Base-by-base conservation (phyloP, 2,888 invertebrate species). In the Diploptera punctata region DNA sequence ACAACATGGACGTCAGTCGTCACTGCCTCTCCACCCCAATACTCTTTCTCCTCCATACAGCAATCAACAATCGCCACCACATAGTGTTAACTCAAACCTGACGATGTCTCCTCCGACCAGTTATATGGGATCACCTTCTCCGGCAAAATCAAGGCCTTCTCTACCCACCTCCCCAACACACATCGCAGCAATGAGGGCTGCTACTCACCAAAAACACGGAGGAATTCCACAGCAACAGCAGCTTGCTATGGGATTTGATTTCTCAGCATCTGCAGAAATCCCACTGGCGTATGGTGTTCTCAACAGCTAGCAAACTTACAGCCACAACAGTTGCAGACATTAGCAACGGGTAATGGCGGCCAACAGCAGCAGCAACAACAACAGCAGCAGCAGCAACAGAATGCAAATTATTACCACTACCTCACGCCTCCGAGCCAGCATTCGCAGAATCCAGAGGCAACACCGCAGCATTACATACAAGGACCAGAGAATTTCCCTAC, bases 161-260 rank as follows among this genome's bases (percentile, higher is more conserved):
- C 85, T 97, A 79, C 97, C 97, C 57, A 97, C 97, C 77, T 97
- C 97, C 69, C 98, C 98, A 24, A 97, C 97, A 68, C 97, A 97
- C 84, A 95, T 97, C 84, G 96, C 96, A 70, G 97, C 97, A 69
- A 90, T 97, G 88, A 88, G 96, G 70, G 94, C 95, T 79, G 95
- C 95, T 74, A 94, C 95, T 47, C 95, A 95, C 78, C 90, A 90
- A 79, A 91, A 92, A 79, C 91, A 91, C 79, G 86, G 87, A 13
- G 87, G 82, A 78, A 87, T 87, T 67, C 86, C 87, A 57, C 86
- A 88, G 77, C 75, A 71, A 44, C 69, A 57, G 18, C 68, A 52
- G 38, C 24, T 38, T 26, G 65, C 52, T 29, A 29, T 69, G 49
- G 82, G 82, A 19, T 84, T 84, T 77, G 84, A 86, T 73, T 84